A percentile compares a stretch with the other conserved stretches of the same genome.
phyloP scores from a whole-genome alignment of 2,113 vertebrate genomes.

The Neogobius melanostomus region DNA sequence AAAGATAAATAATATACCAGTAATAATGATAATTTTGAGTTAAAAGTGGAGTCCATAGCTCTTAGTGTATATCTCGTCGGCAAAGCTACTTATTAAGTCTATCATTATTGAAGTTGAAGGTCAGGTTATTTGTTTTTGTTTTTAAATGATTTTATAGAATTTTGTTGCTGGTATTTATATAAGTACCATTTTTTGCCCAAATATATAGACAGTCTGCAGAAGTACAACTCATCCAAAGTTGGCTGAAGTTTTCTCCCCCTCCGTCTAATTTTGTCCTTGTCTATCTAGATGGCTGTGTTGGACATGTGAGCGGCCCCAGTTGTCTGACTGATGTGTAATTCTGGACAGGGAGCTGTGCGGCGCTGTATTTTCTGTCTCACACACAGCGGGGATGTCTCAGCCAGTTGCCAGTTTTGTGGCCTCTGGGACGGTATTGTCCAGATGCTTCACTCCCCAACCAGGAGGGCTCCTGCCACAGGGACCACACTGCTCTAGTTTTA shows the following conservation, averaged over 20 bases:
- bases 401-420: constrained; percentile 63
- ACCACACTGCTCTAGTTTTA: constrained; percentile 73
- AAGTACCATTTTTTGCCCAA: neutral
- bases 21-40: no score
- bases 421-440: constrained; percentile 76
- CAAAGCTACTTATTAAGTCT: no score
- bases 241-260: constrained; percentile 19
- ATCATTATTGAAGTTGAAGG: no score
- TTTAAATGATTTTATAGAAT: no score
- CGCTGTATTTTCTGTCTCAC: constrained; percentile 55
- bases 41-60: no score
- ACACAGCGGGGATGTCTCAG: constrained; percentile 51
- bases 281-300: constrained; percentile 52
- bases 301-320: constrained; percentile 58
- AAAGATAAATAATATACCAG: no score
- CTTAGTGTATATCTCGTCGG: no score
- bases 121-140: no score
- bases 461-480: constrained; percentile 62
- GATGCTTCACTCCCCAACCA: constrained; percentile 72
- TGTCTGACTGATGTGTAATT: constrained; percentile 69
- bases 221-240: neutral
- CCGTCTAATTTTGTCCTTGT: constrained; percentile 50
- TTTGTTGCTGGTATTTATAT: no score
- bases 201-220: neutral
- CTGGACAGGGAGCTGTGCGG: constrained; percentile 55